A percentile compares a stretch with the other conserved stretches of the same genome.
phyloP scores from a whole-genome alignment of 2,888 invertebrate species.

The Sminthurides aquaticus region DNA sequence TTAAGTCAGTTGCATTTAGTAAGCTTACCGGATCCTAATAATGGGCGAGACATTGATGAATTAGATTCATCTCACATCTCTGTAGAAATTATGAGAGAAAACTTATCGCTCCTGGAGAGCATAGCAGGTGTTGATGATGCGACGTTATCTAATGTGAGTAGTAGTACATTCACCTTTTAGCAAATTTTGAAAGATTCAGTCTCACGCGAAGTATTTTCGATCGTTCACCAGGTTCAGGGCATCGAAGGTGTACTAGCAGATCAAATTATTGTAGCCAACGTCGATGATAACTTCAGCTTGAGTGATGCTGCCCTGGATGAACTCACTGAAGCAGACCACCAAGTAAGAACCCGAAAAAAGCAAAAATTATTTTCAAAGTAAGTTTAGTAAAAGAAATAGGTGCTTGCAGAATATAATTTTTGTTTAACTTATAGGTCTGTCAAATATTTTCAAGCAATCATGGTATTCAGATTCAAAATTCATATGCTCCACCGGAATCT shows the following conservation, averaged over 20 bases:
- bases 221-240: constrained; percentile 33
- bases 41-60: constrained; percentile 22
- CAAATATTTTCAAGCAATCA: too few relatives aligned
- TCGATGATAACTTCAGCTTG: constrained; percentile 37
- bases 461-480: too few relatives aligned
- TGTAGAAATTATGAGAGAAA: constrained; percentile 41
- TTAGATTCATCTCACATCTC: constrained; percentile 34
- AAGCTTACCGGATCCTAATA: constrained; percentile 24
- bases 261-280: constrained; percentile 41
- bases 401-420: too few relatives aligned
- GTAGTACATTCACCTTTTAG: not conserved
- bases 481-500: too few relatives aligned
- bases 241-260: constrained; percentile 40
- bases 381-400: not conserved
- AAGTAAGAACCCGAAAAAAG: constrained; percentile 19
- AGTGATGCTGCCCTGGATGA: constrained; percentile 31
- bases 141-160: constrained; percentile 31
- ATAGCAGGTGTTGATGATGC: constrained; percentile 37
- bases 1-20: constrained; percentile 37
- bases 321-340: constrained; percentile 35
- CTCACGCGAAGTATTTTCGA: not conserved
- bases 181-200: not conserved
- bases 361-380: not conserved
- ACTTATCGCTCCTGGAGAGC: constrained; percentile 37
- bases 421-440: too few relatives aligned